Base-by-base conservation (phyloP, 2,888 invertebrate genomes). In the Noctua comes region DNA sequence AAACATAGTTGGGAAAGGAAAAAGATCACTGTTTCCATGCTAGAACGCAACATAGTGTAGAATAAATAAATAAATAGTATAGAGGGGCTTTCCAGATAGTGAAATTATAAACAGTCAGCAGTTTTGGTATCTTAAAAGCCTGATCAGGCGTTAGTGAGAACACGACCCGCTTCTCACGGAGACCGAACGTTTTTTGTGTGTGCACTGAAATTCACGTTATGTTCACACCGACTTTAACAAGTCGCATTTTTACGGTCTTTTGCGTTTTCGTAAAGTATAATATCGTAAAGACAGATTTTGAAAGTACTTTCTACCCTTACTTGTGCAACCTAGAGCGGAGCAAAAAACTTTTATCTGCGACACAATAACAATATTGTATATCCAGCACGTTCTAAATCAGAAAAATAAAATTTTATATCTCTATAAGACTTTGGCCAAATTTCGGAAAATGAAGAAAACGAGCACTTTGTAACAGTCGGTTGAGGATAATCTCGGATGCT, bases 401-500 rank as follows among this genome's bases (percentile, higher is more conserved):
- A 54, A 68, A n/a, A 76, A 57, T 48, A 54, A 57, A 68, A 31
- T 31, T 54, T 36, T 64, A 65, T 18, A 36, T 27, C 48, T n/a
- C 7, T 21, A n/a, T n/a, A 46, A 46, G 62, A 43, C 18, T 57
- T 70, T 46, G n/a, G 27, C 1, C 66, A 51, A 36, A 48, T 68
- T 74, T 62, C 64, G 69, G 31, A 74, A 57, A 57, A 36, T 65
- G 43, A 59, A 81, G 40, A 54, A 71, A 72, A 46, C 36, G 43
- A 64, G 59, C 40, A 36, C 57, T 79, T 46, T 66, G 54, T 65
- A 31, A 73, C 57, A 51, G 62, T 36, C 31, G n/a, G 62, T 72
- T 59, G 59, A 64, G 54, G 40, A 73, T 64, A 40, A 18, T 18
- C 18, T 71, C 21, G 27, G 36, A 78, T 68, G 59, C 70, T 82